phyloP scores from a whole-genome alignment of 2,797 vertebrate species.

The Hirundo rustica region DNA sequence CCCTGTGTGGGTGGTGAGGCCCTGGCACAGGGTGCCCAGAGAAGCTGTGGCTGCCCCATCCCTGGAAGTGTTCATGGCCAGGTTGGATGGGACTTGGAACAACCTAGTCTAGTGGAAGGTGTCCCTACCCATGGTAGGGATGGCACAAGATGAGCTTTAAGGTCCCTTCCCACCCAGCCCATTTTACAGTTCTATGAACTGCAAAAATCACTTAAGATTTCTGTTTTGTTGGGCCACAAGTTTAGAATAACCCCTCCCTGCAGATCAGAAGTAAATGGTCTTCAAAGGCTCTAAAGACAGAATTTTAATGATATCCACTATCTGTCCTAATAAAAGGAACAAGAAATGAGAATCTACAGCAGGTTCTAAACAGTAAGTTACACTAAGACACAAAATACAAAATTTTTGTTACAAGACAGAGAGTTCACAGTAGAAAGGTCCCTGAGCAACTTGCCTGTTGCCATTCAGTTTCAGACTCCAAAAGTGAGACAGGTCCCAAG shows the following conservation, averaged over 20 bases:
- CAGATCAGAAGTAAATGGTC: not conserved
- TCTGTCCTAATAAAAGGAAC: not conserved
- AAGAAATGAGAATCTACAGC: not conserved
- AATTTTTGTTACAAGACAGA: not conserved
- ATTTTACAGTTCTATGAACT: not conserved
- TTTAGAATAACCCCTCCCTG: not conserved
- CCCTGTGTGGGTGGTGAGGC: not conserved
- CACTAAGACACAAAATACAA: not conserved
- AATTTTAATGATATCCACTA: not conserved
- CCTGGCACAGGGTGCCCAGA: not conserved
- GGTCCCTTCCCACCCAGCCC: not conserved
- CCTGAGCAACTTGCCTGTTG: not conserved
- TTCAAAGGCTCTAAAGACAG: not conserved
- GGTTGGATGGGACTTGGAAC: accelerated
- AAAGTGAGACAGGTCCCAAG: not conserved
- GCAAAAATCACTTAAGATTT: not conserved
- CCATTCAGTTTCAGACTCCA: not conserved
- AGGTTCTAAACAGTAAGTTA: not conserved
- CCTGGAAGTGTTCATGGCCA: not conserved
- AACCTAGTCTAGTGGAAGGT: not conserved
- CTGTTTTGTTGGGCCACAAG: not conserved
- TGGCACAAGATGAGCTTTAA: not conserved
- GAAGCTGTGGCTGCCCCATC: not conserved
- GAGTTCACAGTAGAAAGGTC: not conserved
- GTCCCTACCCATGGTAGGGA: not conserved